Base-by-base conservation (phyloP, 2,113 vertebrate genomes). In the Ovis aries region DNA sequence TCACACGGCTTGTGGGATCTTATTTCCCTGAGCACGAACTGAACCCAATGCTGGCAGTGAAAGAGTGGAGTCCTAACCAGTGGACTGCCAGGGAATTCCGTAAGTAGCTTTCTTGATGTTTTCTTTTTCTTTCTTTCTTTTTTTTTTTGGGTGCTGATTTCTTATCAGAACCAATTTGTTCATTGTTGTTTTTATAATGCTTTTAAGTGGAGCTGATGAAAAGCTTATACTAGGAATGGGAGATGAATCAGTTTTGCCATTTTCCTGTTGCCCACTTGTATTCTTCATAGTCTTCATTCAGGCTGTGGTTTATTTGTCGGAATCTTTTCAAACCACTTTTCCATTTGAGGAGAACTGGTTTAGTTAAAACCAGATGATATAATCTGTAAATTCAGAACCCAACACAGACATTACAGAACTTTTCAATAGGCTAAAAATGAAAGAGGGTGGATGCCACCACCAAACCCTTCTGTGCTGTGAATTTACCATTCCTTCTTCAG, bases 271-370 rank as follows among this genome's bases (percentile, higher is more conserved):
- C 14, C 82, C 29, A 29, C 25, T 90, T 84, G 33, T 71, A 40
- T 77, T 83, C 60, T 94, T 88, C 21, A 53, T 71, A 89, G 45
- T 95, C 89, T 90, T 92, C 64, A 60, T 71, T 87, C 23, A 50
- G n/a, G 9, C 83, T 93, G 87, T 88, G 90, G 78, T 96, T 93
- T 92, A 60, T 95, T 74, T 52, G 52, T 88, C 85, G 87, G 67
- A 96, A 91, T 85, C 31, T 88, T 94, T 94, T 85, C 45, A 97
- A 96, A 87, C 23, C 77, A 97, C 59, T 94, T 97, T 96, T 97
- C 90, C 88, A 92, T 86, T 89, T 91, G 53, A 15, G 53, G 67
- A 95, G 25, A 40, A 88, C 33, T 90, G 43, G 43, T 87, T 94
- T 91, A 93, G 57, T 97, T 95, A 95, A 92, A 92, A 95, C 62